phyloP scores from a whole-genome alignment of 1,140 invertebrate species.

The Pectinophora gossypiella region DNA sequence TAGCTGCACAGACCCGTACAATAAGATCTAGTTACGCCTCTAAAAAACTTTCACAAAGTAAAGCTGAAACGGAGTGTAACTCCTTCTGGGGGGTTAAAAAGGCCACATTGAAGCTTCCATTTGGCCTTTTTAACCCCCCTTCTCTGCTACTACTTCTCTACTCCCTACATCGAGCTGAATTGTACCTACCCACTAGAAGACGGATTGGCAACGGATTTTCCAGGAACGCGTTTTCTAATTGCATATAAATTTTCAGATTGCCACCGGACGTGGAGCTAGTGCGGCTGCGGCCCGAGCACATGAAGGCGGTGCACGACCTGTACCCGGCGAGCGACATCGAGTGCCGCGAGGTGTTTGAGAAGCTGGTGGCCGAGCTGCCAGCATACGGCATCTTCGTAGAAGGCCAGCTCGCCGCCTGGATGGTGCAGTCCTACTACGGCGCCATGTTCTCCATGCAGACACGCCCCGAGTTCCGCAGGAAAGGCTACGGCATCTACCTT shows the following conservation, averaged over 20 bases:
- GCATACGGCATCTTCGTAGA: constrained; percentile 86
- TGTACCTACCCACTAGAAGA: too few relatives aligned
- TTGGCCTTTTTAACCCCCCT: too few relatives aligned
- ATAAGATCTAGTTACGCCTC: too few relatives aligned
- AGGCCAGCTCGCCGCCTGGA: constrained; percentile 86
- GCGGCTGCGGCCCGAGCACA: constrained; percentile 84
- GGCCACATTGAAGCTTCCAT: too few relatives aligned
- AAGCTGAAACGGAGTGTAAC: too few relatives aligned
- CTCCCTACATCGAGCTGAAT: too few relatives aligned
- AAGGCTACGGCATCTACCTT: constrained; percentile 84
- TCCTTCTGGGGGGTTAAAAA: too few relatives aligned
- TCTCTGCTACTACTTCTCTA: too few relatives aligned
- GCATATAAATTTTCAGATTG: constrained; percentile 73
- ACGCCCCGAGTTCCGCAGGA: constrained; percentile 85
- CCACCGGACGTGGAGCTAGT: constrained; percentile 81
- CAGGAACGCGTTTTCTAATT: too few relatives aligned
- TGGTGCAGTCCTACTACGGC: constrained; percentile 91
- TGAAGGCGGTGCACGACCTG: constrained; percentile 86
- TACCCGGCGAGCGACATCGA: constrained; percentile 92
- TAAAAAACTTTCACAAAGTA: too few relatives aligned
- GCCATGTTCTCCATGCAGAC: constrained; percentile 95
- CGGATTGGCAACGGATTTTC: too few relatives aligned
- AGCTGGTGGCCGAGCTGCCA: constrained; percentile 83
- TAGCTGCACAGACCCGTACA: too few relatives aligned
- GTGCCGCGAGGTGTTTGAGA: constrained; percentile 86